Conservation (phyloP, 2,888 invertebrate species). For the Lumbricus terrestris region DNA sequence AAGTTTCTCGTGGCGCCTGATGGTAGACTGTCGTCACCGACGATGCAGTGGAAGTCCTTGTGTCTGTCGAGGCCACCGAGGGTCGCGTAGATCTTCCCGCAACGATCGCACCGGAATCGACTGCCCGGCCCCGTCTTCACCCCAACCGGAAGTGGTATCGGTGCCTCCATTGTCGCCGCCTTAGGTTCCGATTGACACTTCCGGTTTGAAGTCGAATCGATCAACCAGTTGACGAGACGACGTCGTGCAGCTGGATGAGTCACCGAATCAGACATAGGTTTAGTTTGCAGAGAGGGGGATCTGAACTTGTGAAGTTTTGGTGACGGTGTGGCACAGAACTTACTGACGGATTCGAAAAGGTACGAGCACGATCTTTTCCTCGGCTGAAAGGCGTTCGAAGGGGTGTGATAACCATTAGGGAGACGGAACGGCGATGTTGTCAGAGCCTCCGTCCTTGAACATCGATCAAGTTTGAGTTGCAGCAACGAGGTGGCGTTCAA, state of each 20-base stretch:
- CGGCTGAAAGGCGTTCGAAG: too few relatives aligned
- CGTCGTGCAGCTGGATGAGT: not conserved
- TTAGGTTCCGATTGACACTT: not conserved
- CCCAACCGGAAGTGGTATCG: not conserved
- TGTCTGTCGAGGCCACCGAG: slow-evolving; percentile 92
- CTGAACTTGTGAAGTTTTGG: not conserved
- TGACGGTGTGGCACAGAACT: not conserved
- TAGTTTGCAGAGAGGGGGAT: not conserved
- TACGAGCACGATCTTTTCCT: not conserved
- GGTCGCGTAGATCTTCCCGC: slow-evolving; percentile 91
- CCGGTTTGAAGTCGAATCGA: slow-evolving; percentile 7
- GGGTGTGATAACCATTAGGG: not conserved
- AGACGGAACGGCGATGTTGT: not conserved
- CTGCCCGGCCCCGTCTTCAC: not conserved
- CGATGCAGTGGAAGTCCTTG: slow-evolving; percentile 90
- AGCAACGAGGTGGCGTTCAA: not conserved
- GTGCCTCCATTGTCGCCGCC: not conserved
- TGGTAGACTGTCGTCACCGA: slow-evolving; percentile 63
- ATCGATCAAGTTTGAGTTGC: not conserved
- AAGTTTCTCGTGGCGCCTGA: slow-evolving; percentile 76
- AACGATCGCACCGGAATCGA: slow-evolving; percentile 71
- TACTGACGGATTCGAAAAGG: not conserved
- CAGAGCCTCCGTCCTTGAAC: not conserved
- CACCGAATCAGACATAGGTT: not conserved
- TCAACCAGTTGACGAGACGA: slow-evolving; percentile 5